A percentile compares a stretch with the other conserved stretches of the same genome.
Conservation (phyloP, 2,797 vertebrate genomes). For the Melanitta fusca region DNA sequence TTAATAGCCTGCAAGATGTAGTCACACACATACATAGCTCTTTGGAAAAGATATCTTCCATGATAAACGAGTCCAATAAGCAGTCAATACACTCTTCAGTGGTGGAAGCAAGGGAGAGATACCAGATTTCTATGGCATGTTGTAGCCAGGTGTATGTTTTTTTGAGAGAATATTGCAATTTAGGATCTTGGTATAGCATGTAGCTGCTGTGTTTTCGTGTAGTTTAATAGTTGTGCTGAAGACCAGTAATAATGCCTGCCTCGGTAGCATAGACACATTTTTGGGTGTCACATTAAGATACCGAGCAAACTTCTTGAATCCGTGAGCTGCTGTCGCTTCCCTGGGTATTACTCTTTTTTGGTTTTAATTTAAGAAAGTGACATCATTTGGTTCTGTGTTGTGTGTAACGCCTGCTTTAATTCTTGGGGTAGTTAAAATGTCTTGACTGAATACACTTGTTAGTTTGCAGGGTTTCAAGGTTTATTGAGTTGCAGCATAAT, state of each 20-base stretch:
- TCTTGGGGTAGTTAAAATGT: background rate
- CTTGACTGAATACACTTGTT: background rate
- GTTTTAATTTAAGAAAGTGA: background rate
- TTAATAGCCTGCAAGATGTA: background rate
- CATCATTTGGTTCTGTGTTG: background rate
- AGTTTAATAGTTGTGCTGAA: background rate
- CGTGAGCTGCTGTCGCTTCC: background rate
- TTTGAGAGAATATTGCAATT: background rate
- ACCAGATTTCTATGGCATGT: background rate
- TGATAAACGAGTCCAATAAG: slow-evolving; percentile 16
- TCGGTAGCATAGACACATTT: background rate
- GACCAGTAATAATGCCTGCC: background rate
- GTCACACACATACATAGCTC: fast-evolving
- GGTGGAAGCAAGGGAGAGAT: background rate
- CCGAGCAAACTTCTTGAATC: background rate
- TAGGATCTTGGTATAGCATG: background rate
- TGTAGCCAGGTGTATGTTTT: background rate
- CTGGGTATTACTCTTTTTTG: background rate
- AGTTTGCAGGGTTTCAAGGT: background rate
- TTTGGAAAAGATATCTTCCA: background rate
- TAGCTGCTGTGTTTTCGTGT: background rate
- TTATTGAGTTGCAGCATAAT: background rate
- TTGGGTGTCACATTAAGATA: background rate
- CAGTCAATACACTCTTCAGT: background rate
- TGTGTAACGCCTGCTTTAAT: background rate